Percentiles rank a stretch among this genome's conserved stretches.
phyloP scores from a whole-genome alignment of 64 coral and sea anemone species.

The Montipora cactus region DNA sequence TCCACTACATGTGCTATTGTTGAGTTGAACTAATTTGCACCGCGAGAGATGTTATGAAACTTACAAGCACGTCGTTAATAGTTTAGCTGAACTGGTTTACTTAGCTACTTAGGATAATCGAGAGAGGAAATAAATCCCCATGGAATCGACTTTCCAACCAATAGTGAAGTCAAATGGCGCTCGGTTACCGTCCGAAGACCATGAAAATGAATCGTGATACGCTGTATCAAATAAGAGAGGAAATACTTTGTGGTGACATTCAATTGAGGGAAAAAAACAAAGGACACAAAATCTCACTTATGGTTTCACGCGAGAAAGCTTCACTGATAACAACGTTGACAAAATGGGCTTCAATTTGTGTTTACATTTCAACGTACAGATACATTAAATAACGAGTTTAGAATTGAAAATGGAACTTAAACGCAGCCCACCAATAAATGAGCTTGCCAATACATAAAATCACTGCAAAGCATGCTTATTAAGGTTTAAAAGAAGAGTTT shows the following conservation, averaged over 20 bases:
- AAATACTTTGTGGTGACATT: not conserved
- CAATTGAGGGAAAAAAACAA: too few species aligned
- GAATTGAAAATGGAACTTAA: not conserved
- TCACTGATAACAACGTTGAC: not conserved
- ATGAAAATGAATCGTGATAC: not conserved
- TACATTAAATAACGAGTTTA: not conserved
- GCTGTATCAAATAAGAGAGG: too few species aligned
- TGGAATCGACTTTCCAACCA: not conserved
- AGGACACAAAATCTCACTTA: too few species aligned
- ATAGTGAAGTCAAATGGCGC: too few species aligned
- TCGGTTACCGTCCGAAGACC: too few species aligned
- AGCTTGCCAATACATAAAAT: not conserved
- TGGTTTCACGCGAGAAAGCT: not conserved
- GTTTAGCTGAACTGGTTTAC: too few species aligned
- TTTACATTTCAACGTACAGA: constrained; percentile 7
- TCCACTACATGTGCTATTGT: constrained; percentile 20
- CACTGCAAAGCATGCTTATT: not conserved
- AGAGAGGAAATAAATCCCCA: too few species aligned
- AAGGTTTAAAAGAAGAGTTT: not conserved
- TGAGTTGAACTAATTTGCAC: constrained; percentile 11
- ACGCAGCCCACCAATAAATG: not conserved
- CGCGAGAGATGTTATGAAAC: not conserved
- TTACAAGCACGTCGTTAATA: not conserved
- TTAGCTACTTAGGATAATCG: too few species aligned
- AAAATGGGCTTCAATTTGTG: not conserved